Evolutionary conservation across 1,140 invertebrate genomes (phyloP).

Genomic region (Linepithema humile): DNA sequence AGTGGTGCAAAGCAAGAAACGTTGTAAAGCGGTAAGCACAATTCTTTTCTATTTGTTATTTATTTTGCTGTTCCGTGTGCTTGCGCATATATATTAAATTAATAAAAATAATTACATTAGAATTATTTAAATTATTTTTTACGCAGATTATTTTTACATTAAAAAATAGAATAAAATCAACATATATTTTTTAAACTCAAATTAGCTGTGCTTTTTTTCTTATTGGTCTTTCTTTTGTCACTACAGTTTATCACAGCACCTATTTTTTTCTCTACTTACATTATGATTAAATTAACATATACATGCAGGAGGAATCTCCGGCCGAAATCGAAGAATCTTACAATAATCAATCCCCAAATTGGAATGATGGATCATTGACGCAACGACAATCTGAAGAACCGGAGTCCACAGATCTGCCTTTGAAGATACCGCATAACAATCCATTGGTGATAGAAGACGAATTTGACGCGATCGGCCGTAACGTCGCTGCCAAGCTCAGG

Average conservation of each 20-base stretch:
- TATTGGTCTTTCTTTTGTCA: neutral
- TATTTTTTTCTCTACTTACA: neutral
- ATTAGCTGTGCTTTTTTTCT: no score
- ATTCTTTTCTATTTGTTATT: neutral
- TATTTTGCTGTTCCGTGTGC: neutral
- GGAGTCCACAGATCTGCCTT: slow-evolving; percentile 71
- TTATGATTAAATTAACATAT: slow-evolving; percentile 25
- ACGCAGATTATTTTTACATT: no score
- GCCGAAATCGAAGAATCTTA: slow-evolving; percentile 73
- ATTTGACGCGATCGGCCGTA: slow-evolving; percentile 82
- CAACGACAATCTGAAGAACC: slow-evolving; percentile 76
- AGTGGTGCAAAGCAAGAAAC: neutral
- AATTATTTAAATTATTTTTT: no score
- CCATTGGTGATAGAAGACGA: slow-evolving; percentile 79
- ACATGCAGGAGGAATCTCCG: slow-evolving; percentile 77
- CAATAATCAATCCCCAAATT: slow-evolving; percentile 75
- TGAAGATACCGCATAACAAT: slow-evolving; percentile 77
- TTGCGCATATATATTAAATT: neutral
- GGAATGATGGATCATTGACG: slow-evolving; percentile 73
- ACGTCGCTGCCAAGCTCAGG: slow-evolving; percentile 82
- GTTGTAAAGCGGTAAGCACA: slow-evolving; percentile 11
- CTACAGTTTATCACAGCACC: neutral
- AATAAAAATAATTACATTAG: neutral
- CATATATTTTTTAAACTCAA: no score
- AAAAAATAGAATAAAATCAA: no score